Conservation (phyloP, 2,888 invertebrate genomes). For the Sesia bembeciformis region DNA sequence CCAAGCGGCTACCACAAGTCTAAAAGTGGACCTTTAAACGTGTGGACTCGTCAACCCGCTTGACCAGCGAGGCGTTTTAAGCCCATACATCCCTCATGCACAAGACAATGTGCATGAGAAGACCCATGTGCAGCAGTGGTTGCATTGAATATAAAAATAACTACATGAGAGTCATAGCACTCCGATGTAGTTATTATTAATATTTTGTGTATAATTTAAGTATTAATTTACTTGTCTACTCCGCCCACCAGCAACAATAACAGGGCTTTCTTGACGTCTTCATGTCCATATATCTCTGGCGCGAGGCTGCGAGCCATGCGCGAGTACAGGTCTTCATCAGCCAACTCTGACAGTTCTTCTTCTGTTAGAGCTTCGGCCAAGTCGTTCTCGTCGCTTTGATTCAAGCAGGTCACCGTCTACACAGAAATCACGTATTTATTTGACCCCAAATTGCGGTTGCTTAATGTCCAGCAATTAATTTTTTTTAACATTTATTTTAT, state of each 20-base stretch:
- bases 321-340: slow-evolving; percentile 93
- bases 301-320: slow-evolving; percentile 94
- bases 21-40: too few relatives aligned
- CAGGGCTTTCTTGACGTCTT: slow-evolving; percentile 98
- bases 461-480: too few relatives aligned
- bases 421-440: slow-evolving; percentile 1
- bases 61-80: too few relatives aligned
- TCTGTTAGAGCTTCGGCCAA: slow-evolving; percentile 83
- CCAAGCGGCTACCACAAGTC: too few relatives aligned
- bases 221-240: slow-evolving; percentile 79
- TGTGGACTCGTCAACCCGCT: too few relatives aligned
- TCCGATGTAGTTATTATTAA: too few relatives aligned
- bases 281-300: slow-evolving; percentile 98
- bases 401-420: slow-evolving; percentile 84
- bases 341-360: slow-evolving; percentile 85
- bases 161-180: too few relatives aligned
- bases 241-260: slow-evolving; percentile 93
- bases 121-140: too few relatives aligned
- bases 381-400: slow-evolving; percentile 89
- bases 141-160: too few relatives aligned
- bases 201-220: neutral
- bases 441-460: neutral
- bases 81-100: too few relatives aligned
- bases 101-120: too few relatives aligned
- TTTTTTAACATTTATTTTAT: too few relatives aligned